Evolutionary conservation across 2,113 vertebrate genomes (phyloP), one percentile per base, ranked within the genome.

Genomic region (Pipra filicauda): DNA sequence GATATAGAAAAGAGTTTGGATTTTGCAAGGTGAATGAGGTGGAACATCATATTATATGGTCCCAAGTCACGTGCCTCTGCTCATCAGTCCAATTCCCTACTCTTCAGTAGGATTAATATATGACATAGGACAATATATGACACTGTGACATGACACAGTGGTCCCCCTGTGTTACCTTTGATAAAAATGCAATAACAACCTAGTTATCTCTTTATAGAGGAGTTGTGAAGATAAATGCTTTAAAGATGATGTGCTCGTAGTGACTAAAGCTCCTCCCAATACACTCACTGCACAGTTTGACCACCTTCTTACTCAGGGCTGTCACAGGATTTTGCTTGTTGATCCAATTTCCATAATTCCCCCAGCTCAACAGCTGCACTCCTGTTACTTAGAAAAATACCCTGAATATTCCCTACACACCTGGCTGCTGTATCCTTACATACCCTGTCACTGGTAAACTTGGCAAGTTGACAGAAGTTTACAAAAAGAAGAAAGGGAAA

Each of bases 1-100:
- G 37, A 77, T 66, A 24, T 46, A 48, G 33, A 77, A 54, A 67
- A 81, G 26, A 59, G 18, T 37, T 49, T 62, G 26, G 26, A 51
- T 87, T 95, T 81, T 81, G 28, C 49, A 26, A 57, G 28, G 31
- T 17, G 31, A 81, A 46, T 35, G 5, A 89, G 18, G 24, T 72
- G 19, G 12, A 72, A 44, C 17, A 26, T 78, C 0, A 0, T 67
- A 51, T 6, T 2, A 6, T 66, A 31, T 13, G 5, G 69, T 80
- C 55, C 51, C 35, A 28, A 55, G 27, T 4, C 62, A 37, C 33
- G 41, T 51, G 44, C 30, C 28, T 83, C 62, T 92, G 44, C 62
- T 85, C 27, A 20, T 85, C 58, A 79, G 52, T 75, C 67, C 57
- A 75, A 22, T 22, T 87, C 51, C 19, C 22, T 67, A 48, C 43